A percentile compares a stretch with the other conserved stretches of the same genome.
phyloP scores from a whole-genome alignment of 2,797 vertebrate genomes.

The Trichosurus vulpecula region DNA sequence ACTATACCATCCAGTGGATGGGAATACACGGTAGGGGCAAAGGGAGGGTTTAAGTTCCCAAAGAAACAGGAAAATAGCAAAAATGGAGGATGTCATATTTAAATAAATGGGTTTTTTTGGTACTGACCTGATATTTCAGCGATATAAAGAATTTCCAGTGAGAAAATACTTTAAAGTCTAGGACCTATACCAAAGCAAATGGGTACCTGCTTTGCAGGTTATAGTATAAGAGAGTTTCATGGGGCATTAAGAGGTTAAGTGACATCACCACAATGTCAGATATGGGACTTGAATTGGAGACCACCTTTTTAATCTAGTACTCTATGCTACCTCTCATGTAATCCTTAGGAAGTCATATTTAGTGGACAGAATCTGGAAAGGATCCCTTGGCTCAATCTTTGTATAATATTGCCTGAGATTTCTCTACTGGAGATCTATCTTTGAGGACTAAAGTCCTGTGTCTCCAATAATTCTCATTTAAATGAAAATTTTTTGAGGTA shows the following conservation, averaged over 20 bases:
- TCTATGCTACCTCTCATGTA: not conserved
- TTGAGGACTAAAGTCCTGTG: no score
- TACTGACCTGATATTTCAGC: not conserved
- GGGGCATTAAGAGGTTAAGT: not conserved
- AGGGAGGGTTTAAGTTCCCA: not conserved
- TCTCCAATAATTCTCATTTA: no score
- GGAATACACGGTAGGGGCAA: no score
- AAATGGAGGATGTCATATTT: not conserved
- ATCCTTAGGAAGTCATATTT: not conserved
- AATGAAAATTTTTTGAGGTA: no score
- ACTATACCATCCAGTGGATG: no score
- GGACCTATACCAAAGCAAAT: not conserved
- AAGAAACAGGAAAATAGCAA: not conserved
- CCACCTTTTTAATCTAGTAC: not conserved
- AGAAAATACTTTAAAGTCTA: not conserved
- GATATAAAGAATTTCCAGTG: not conserved
- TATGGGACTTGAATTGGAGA: not conserved
- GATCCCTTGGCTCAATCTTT: not conserved
- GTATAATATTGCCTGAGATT: not conserved
- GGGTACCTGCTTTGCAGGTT: not conserved
- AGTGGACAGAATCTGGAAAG: not conserved
- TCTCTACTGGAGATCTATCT: no score
- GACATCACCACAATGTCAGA: no score
- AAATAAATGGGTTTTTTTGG: not conserved
- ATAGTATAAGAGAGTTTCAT: not conserved